Evolutionary conservation across 2,797 vertebrate genomes (phyloP).

Genomic region (Melanotaenia parkinsoni): DNA sequence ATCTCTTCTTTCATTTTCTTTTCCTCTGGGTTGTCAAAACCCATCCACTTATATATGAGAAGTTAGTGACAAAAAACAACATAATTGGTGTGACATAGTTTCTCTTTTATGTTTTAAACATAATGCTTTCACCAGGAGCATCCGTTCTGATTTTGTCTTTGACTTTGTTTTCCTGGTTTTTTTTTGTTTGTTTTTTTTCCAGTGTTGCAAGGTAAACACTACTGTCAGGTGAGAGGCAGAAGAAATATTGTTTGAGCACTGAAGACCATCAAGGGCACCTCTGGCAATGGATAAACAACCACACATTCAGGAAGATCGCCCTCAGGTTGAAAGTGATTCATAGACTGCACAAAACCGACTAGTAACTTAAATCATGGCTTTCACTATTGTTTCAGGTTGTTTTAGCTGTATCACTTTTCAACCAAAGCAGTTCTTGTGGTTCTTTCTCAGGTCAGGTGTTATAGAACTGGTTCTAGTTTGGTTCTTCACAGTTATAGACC

Average conservation of each 20-base stretch:
- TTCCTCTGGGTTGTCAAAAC: constrained; percentile 6
- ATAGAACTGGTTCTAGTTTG: background rate
- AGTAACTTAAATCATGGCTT: constrained; percentile 63
- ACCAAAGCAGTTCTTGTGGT: background rate
- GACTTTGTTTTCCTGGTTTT: no score
- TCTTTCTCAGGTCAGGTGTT: background rate
- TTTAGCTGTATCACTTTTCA: constrained; percentile 46
- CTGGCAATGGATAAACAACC: constrained; percentile 74
- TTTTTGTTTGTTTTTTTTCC: background rate
- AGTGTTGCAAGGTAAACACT: constrained; percentile 49
- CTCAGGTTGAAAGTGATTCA: constrained; percentile 64
- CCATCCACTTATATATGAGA: constrained; percentile 11
- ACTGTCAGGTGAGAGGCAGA: constrained; percentile 42
- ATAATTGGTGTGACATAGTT: background rate
- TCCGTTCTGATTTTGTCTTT: background rate
- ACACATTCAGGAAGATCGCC: constrained; percentile 60
- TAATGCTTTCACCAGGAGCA: constrained; percentile 23
- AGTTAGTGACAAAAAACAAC: background rate
- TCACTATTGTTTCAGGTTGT: constrained; percentile 44
- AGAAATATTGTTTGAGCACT: constrained; percentile 65
- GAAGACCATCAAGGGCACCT: constrained; percentile 75
- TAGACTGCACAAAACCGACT: constrained; percentile 40
- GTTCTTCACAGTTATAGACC: background rate
- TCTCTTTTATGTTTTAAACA: constrained; percentile 28
- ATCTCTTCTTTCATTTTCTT: no score